Evolutionary conservation across 2,797 vertebrate genomes (phyloP).

Genomic region (Malacoraja senta): DNA sequence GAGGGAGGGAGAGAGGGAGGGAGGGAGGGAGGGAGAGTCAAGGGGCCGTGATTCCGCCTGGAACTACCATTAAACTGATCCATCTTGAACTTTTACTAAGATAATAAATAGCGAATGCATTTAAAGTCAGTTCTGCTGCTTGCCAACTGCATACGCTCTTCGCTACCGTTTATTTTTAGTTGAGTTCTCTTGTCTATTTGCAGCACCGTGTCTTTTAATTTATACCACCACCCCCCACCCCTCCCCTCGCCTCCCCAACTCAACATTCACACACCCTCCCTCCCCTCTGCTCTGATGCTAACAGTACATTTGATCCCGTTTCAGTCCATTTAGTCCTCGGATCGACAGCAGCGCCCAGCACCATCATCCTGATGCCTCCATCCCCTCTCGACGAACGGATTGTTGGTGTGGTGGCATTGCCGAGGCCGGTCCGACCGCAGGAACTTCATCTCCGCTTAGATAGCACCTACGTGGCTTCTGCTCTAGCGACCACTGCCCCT

Average conservation of each 20-base stretch:
- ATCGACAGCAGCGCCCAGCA: neutral
- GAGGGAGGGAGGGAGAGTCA: neutral
- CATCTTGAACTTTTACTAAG: neutral
- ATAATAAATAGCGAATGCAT: neutral
- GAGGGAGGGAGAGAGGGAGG: too few relatives aligned
- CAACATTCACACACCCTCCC: too few relatives aligned
- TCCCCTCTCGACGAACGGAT: conserved; percentile 98
- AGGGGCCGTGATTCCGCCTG: neutral
- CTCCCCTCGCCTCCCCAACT: too few relatives aligned
- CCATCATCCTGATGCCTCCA: conserved; percentile 96
- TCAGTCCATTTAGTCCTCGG: conserved; percentile 31
- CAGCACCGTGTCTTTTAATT: conserved; percentile 27
- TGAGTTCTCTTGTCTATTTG: conserved; percentile 3
- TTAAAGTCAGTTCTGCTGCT: neutral
- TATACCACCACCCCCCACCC: neutral
- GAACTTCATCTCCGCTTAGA: conserved; percentile 92
- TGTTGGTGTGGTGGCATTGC: conserved; percentile 80
- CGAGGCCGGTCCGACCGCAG: conserved; percentile 96
- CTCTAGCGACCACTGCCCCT: neutral
- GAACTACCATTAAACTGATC: neutral
- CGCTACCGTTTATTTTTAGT: conserved; percentile 16
- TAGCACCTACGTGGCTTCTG: conserved; percentile 61
- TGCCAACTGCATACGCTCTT: neutral
- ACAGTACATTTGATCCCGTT: conserved; percentile 39
- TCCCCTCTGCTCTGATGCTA: conserved; percentile 40